Evolutionary conservation across 2,888 invertebrate species (phyloP), one percentile per base, ranked within the genome.

Genomic region (Cistogaster globosa): DNA sequence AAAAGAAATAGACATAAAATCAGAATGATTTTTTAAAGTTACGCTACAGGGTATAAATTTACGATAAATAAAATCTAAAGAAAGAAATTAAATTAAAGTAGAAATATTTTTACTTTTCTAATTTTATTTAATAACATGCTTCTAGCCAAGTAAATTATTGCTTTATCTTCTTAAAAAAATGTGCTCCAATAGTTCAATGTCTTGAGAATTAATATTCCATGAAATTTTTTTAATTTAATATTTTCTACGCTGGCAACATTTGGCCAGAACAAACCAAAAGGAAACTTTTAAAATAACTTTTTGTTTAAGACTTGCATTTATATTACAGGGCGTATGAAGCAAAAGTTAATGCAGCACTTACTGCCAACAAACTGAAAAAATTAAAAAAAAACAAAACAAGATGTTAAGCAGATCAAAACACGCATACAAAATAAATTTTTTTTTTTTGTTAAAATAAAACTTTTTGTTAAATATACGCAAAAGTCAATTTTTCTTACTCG

Each of bases 291-390:
- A 45, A 45, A 32, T 45, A 60, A 38, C 22, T 74, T 42, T 62
- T 62, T 20, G 22, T 22, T 53, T n/a, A 53, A 38, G 36, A 38
- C 38, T 22, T 2, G n/a, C 36, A 22, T 16, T 38, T 12, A 12
- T n/a, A 36, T 45, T 48, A 38, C 18, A 48, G 9, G 11, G 18
- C 20, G 2, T 42, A 16, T 26, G 12, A 42, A 62, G 71, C 63
- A 75, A 22, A 55, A 55, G 53, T 75, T 63, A 55, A 68, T 51
- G 51, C 51, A 65, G 72, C 65, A 65, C 65, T 75, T 68, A 60
- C 38, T 62, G 51, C 42, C 26, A 69, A 57, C 51, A 51, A 51
- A 60, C 18, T 60, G 58, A 45, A n/a, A 80, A 80, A 71, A 85
- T 48, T 48, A 12, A 32, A 45, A 0, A 32, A 32, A 16, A 38